Evolutionary conservation across 2,888 invertebrate species (phyloP), one percentile per base, ranked within the genome.

Genomic region (Masnerella sp.): DNA sequence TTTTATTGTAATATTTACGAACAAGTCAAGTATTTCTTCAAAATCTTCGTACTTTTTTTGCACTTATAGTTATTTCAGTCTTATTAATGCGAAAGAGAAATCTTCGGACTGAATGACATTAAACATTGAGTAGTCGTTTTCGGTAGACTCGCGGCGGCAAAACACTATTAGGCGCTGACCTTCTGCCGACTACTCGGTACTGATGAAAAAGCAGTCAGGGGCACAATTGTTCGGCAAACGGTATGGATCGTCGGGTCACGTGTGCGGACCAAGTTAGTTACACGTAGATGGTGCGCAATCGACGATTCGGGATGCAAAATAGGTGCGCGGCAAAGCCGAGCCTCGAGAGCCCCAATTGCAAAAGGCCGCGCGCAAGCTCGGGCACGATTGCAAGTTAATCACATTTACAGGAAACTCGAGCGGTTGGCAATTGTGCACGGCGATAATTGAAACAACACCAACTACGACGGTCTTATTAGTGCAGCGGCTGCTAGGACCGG

Each of bases 341-440:
- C 80, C 80, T 80, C 78, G 70, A 76, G 78, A 75, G 78, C 76
- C 75, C 78, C 78, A 80, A 81, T 81, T 81, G 78, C 74, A 74
- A 74, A 74, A 67, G 62, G 69, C 72, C 64, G 54, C 25, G 52
- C 45, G 74, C 76, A 78, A 79, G 61, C 79, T 79, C 78, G 77
- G 79, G 77, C 77, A 78, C 75, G 78, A 77, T 78, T 77, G 70
- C 69, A 78, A 80, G 78, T 81, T 81, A 81, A 83, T 80, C 80
- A 75, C 80, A 78, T 81, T 81, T 77, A 65, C 79, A 65, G 75
- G 71, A 75, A 75, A 76, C 76, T 73, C 72, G 69, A 72, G 75
- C 71, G 75, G 75, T 75, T 78, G 67, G 77, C 80, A 77, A 78
- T 78, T 78, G 78, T 78, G 69, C 76, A 70, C 75, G 67, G 78